A percentile compares a stretch with the other conserved stretches of the same genome.
Conservation (phyloP, 2,888 invertebrate species). For the Acleris emargana region DNA sequence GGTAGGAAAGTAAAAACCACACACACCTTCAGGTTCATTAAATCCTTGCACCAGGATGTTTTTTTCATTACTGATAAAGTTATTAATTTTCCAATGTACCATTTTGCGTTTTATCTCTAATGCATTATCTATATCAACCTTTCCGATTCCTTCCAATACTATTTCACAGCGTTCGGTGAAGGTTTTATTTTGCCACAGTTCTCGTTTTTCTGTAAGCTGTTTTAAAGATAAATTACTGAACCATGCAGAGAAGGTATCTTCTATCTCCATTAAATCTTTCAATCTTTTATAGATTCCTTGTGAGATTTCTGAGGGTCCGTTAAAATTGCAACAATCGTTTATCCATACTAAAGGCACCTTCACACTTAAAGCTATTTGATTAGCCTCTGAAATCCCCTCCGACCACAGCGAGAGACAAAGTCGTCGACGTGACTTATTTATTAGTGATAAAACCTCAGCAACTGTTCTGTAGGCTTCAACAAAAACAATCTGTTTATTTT, state of each 20-base stretch:
- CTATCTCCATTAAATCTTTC: too few species aligned
- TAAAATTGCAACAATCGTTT: constrained; percentile 54
- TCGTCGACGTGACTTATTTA: constrained; percentile 40
- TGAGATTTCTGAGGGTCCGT: constrained; percentile 46
- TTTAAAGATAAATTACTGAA: background rate
- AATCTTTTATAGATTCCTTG: constrained; percentile 38
- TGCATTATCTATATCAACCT: background rate
- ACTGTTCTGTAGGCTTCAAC: constrained; percentile 62
- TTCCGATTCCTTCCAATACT: constrained; percentile 13
- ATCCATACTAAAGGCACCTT: constrained; percentile 53
- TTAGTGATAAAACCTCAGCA: constrained; percentile 56
- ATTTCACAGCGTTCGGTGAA: constrained; percentile 7
- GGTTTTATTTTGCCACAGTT: constrained; percentile 26
- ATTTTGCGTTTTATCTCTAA: constrained; percentile 40
- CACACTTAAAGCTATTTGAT: constrained; percentile 53
- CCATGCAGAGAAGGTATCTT: too few species aligned
- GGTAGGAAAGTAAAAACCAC: background rate
- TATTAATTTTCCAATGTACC: background rate
- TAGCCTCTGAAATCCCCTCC: constrained; percentile 52
- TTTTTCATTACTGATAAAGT: constrained; percentile 1
- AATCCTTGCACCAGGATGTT: constrained; percentile 10
- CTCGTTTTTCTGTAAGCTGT: constrained; percentile 3
- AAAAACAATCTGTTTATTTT: constrained; percentile 26
- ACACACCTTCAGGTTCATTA: background rate
- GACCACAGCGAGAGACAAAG: constrained; percentile 60